Base-by-base conservation (phyloP, 2,888 invertebrate genomes). In the Psylliodes chrysocephalus region DNA sequence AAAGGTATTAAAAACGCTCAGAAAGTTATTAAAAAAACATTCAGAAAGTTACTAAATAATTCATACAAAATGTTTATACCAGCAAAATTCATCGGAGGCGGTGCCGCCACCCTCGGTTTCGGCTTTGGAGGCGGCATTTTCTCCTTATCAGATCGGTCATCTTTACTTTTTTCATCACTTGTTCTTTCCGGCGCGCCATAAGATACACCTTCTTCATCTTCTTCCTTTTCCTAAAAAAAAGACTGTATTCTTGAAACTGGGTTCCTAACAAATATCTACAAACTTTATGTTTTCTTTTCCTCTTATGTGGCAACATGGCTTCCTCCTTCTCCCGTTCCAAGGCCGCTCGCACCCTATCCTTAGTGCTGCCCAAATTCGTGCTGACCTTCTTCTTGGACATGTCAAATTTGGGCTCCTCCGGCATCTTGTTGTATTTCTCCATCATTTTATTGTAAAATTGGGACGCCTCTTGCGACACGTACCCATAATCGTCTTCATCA, bases 401-500 rank as follows among this genome's bases (percentile, higher is more conserved):
- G 19, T 88, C 85, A 78, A 91, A 92, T 69, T 90, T 89, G 1
- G 91, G 90, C 71, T 91, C 91, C 46, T 90, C 89, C 10, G 91
- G 90, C 76, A 89, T 83, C 77, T 87, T 88, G 73, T 86, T 90
- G 72, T 93, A 93, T 78, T 94, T 94, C 71, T 91, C 90, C 87
- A 95, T 92, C 85, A 95, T 89, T 81, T 94, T 93, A 71, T 90
- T 88, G 79, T 94, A 94, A 73, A 91, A 86, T 22, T 90, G 91
- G 42, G 92, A 89, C 1, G 94, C 91, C 79, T 91, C 91, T 73
- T 90, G 91, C 0, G 95, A 95, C 35, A 92, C 93, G 35, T 68
- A 71, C 0, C 95, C 95, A 78, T 95, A 95, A 78, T 95, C 95
- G 83, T 95, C 95, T 78, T 94, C 93, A 75, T 95, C 95, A 0